Base-by-base conservation (phyloP, 2,797 vertebrate genomes). In the Sciurus carolinensis region DNA sequence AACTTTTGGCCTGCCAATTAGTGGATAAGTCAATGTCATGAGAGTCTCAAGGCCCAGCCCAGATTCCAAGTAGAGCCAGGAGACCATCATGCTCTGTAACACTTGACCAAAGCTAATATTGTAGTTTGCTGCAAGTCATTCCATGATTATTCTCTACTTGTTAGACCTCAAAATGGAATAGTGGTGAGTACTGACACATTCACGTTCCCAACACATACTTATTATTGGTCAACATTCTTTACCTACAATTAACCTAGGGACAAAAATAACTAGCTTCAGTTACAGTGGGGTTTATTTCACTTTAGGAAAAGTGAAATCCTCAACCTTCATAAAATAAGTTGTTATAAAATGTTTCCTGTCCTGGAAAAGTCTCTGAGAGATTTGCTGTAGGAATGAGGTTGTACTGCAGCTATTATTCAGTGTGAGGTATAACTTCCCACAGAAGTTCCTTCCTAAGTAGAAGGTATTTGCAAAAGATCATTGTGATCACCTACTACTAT, bases 181-280 rank as follows among this genome's bases (percentile, higher is more conserved):
- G 42, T 24, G 52, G 28, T 71, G 17, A 79, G 2, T 28, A 69
- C 1, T 13, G 2, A 9, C 5, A 20, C 6, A 89, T 75, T 44
- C 44, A 42, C 7, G 39, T 57, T 36, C 10, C 28, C 30, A 89
- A 47, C 22, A 84, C 2, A 26, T 5, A 92, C 20, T 5, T 8
- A 4, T 9, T 72, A 77, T 66, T 26, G 71, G 30, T 71, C 71
- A 92, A 67, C 12, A 85, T 30, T 39, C 57, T 85, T 92, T 75
- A 50, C 22, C 69, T 77, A 28, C 1, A 93, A 7, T 67, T 50
- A 94, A 26, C 2, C 76, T n/a, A 75, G 66, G n/a, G 39, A 95
- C 15, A 71, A 85, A 95, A 90, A 66, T 66, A 85, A 13, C 71
- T 54, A 85, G 62, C 20, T 42, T 95, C 67, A 76, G 47, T 81